Conservation (phyloP, 2,888 invertebrate species). For the Lobophora halterata region DNA sequence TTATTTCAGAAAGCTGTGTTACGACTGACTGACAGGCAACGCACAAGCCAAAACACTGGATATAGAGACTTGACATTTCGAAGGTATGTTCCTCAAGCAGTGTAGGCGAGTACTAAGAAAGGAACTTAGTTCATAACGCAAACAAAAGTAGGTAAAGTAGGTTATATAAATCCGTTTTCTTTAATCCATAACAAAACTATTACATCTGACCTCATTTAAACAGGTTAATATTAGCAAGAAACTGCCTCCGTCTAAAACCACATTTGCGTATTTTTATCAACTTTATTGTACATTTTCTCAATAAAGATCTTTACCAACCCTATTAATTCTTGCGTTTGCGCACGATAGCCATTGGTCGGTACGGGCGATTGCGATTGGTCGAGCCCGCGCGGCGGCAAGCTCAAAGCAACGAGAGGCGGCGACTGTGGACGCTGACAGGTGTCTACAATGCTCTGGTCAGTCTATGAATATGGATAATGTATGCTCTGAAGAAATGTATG, state of each 20-base stretch:
- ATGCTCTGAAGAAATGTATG: slow-evolving; percentile 26
- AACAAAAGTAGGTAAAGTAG: too few relatives aligned
- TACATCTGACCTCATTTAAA: slow-evolving; percentile 1
- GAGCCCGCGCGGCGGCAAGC: slow-evolving; percentile 50
- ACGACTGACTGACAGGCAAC: too few relatives aligned
- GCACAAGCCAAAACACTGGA: too few relatives aligned
- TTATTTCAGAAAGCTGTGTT: too few relatives aligned
- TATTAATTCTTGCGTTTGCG: slow-evolving; percentile 66
- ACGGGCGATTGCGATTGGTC: slow-evolving; percentile 57
- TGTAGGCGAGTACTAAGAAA: too few relatives aligned
- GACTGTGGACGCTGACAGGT: slow-evolving; percentile 63
- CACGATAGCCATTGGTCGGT: slow-evolving; percentile 61
- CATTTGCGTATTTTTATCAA: neutral
- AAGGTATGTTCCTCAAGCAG: too few relatives aligned
- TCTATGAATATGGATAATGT: slow-evolving; percentile 66
- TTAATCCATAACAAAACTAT: too few relatives aligned
- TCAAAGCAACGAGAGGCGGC: slow-evolving; percentile 71
- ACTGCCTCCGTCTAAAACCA: neutral
- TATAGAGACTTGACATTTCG: too few relatives aligned
- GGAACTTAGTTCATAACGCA: too few relatives aligned
- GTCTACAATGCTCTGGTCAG: slow-evolving; percentile 42
- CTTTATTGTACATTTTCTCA: slow-evolving; percentile 18
- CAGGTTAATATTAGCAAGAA: neutral
- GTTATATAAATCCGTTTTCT: too few relatives aligned
- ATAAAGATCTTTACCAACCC: slow-evolving; percentile 44